Conservation (phyloP, 2,113 vertebrate genomes). For the Heterotilapia buettikoferi region DNA sequence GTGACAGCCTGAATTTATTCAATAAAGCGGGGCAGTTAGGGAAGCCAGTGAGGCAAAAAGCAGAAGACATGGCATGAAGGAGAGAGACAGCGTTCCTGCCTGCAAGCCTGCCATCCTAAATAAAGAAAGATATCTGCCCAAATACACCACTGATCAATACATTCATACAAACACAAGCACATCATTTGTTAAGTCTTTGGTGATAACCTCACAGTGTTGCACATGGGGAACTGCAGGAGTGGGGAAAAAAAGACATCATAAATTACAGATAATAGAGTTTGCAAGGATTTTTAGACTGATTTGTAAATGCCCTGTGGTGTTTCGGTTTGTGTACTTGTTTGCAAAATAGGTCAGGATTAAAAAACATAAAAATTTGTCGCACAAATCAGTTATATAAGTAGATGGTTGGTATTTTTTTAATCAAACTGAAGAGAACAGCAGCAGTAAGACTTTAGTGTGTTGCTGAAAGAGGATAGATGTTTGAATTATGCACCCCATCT, state of each 20-base stretch:
- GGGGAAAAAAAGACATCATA: slow-evolving; percentile 28
- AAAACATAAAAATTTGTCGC: background rate
- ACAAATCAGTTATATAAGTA: background rate
- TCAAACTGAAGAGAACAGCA: background rate
- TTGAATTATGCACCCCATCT: background rate
- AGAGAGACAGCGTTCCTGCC: slow-evolving; percentile 70
- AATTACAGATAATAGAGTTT: slow-evolving; percentile 39
- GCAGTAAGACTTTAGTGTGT: background rate
- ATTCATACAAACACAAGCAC: slow-evolving; percentile 88
- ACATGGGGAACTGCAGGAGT: slow-evolving; percentile 34
- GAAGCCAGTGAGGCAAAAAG: slow-evolving; percentile 93
- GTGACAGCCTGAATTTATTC: slow-evolving; percentile 99
- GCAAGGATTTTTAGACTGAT: slow-evolving; percentile 16
- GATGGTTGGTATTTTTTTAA: background rate
- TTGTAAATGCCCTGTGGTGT: slow-evolving; percentile 3
- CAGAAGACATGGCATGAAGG: slow-evolving; percentile 67
- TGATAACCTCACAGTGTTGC: slow-evolving; percentile 40
- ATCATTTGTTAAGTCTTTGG: slow-evolving; percentile 67
- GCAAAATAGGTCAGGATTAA: background rate
- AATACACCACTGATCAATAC: slow-evolving; percentile 88
- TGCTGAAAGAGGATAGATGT: background rate
- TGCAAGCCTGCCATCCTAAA: slow-evolving; percentile 74
- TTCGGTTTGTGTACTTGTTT: background rate
- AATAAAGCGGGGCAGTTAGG: slow-evolving; percentile 96
- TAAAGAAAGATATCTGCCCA: slow-evolving; percentile 78